These are phyloP conservation scores for Nibea albiflora DNA, from an alignment of 2,113 vertebrate species.

Conservation along the genomic window DNA sequence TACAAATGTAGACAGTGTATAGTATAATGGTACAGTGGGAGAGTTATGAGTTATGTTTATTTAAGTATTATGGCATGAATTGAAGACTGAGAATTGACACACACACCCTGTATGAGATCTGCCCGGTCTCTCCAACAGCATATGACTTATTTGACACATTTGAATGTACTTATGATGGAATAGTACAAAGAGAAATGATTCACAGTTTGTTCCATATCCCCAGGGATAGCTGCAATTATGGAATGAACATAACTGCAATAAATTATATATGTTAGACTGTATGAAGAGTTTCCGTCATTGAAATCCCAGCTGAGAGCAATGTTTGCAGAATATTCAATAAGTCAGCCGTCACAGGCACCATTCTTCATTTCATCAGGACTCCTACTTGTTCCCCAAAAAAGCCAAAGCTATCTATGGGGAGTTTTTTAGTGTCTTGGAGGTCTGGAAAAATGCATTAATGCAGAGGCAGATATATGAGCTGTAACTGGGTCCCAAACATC, in stretches of 20 bases:
- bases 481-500: background rate
- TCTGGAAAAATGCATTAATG: background rate
- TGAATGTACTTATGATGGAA: background rate
- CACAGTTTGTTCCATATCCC: background rate
- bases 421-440: background rate
- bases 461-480: background rate
- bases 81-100: background rate
- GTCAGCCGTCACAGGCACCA: background rate
- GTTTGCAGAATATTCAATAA: background rate
- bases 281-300: background rate
- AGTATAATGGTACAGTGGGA: background rate
- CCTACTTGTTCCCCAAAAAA: background rate
- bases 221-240: background rate
- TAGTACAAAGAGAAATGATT: background rate
- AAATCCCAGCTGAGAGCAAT: constrained; percentile 8
- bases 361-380: background rate
- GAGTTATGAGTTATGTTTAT: background rate
- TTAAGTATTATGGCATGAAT: background rate
- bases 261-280: background rate
- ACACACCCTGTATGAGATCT: background rate
- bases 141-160: background rate
- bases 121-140: background rate
- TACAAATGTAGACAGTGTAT: background rate
- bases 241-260: background rate
- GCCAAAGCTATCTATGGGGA: background rate